phyloP scores from a whole-genome alignment of 2,888 invertebrate genomes.

The Scaptomyza caliginosa region DNA sequence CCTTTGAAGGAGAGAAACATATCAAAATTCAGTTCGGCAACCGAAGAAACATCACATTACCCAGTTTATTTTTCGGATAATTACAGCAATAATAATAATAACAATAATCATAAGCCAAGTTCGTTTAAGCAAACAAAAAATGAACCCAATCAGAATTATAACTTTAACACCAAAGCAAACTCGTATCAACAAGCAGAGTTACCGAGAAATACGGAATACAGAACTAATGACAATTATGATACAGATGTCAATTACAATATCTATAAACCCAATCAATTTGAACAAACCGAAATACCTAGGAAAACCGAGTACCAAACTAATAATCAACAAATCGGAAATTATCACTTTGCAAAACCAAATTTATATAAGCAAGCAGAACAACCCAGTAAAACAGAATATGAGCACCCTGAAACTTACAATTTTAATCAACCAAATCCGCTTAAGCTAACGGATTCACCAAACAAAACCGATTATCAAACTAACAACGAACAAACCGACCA shows the following conservation, averaged over 20 bases:
- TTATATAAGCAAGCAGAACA: conserved; percentile 14
- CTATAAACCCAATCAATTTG: conserved; percentile 4
- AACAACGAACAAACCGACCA: conserved; percentile 11
- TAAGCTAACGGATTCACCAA: conserved; percentile 10
- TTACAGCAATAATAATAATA: conserved; percentile 13
- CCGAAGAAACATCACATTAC: conserved; percentile 47
- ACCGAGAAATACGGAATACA: background rate
- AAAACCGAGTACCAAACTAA: background rate
- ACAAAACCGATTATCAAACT: conserved; percentile 3
- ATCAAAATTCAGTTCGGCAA: conserved; percentile 28
- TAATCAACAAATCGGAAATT: background rate
- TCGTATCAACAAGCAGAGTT: background rate
- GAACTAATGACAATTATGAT: background rate
- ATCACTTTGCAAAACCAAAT: conserved; percentile 14
- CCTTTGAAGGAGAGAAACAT: conserved; percentile 46
- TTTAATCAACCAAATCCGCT: conserved; percentile 16
- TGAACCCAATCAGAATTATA: conserved; percentile 21
- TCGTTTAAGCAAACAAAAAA: background rate
- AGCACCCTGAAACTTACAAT: conserved; percentile 43
- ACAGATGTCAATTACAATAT: background rate
- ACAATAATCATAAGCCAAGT: conserved; percentile 23
- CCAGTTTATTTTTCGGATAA: conserved; percentile 31
- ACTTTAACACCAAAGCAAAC: conserved; percentile 15
- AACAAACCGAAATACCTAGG: background rate
- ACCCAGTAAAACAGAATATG: background rate